These are phyloP conservation scores for Sorex maritimensis DNA, from an alignment of 2,797 vertebrate genomes.

Conservation along the genomic window DNA sequence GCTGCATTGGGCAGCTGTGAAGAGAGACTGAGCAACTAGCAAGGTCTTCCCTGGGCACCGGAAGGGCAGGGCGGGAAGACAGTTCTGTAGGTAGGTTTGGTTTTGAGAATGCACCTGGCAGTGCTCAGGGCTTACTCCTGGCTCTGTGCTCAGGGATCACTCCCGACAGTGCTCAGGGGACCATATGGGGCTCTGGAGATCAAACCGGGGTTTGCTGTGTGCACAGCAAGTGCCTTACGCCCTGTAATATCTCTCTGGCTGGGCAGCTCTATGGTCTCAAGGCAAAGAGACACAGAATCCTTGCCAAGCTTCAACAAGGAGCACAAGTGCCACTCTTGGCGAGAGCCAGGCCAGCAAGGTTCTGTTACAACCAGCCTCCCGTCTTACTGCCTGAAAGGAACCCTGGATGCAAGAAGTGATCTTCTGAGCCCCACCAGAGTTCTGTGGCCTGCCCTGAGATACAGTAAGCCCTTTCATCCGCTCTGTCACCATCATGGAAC, in stretches of 20 bases:
- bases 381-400: slow-evolving; percentile 30
- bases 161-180: too few relatives aligned
- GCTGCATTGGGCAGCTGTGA: background rate
- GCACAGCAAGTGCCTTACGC: too few relatives aligned
- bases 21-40: background rate
- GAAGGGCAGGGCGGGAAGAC: background rate
- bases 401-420: background rate
- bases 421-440: background rate
- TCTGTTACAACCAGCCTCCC: background rate
- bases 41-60: slow-evolving; percentile 20
- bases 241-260: background rate
- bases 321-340: slow-evolving; percentile 13
- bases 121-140: too few relatives aligned
- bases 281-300: background rate
- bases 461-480: background rate
- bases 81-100: too few relatives aligned
- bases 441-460: too few relatives aligned
- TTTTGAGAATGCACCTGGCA: too few relatives aligned
- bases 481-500: background rate
- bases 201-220: too few relatives aligned
- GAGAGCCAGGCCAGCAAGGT: slow-evolving; percentile 21
- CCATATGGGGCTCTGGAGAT: too few relatives aligned
- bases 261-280: background rate
- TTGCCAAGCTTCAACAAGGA: background rate
- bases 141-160: too few relatives aligned